Evolutionary conservation across 2,797 vertebrate species (phyloP).

Genomic region (Anisognathus igniventris): DNA sequence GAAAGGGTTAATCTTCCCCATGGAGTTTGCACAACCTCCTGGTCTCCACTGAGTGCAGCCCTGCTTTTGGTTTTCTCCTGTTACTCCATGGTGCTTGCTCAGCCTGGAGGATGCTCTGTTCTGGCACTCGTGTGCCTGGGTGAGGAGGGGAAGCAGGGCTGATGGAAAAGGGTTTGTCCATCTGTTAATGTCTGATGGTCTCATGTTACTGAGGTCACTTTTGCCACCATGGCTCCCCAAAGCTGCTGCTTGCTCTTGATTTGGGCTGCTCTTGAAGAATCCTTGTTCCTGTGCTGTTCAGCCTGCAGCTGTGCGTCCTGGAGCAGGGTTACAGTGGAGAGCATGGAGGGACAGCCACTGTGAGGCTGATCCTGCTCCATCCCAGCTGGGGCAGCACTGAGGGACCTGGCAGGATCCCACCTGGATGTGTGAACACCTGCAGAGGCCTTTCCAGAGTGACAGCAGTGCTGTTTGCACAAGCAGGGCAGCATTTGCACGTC

Average conservation of each 20-base stretch:
- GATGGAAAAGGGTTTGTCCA: not conserved
- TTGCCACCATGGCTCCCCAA: not conserved
- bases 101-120: not conserved
- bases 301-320: not conserved
- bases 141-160: not conserved
- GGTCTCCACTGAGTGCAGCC: not conserved
- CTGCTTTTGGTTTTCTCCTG: not conserved
- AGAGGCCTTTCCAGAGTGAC: not conserved
- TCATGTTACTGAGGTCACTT: not conserved
- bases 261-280: not conserved
- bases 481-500: not conserved
- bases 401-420: not conserved
- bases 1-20: not conserved
- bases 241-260: not conserved
- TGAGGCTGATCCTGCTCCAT: not conserved
- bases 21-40: not conserved
- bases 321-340: not conserved
- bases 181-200: not conserved
- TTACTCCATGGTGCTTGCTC: not conserved
- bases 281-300: not conserved
- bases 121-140: fast-evolving
- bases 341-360: fast-evolving
- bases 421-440: not conserved
- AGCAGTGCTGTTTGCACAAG: not conserved
- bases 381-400: not conserved